Conservation (phyloP, 2,888 invertebrate species). For the Artemia sp. region DNA sequence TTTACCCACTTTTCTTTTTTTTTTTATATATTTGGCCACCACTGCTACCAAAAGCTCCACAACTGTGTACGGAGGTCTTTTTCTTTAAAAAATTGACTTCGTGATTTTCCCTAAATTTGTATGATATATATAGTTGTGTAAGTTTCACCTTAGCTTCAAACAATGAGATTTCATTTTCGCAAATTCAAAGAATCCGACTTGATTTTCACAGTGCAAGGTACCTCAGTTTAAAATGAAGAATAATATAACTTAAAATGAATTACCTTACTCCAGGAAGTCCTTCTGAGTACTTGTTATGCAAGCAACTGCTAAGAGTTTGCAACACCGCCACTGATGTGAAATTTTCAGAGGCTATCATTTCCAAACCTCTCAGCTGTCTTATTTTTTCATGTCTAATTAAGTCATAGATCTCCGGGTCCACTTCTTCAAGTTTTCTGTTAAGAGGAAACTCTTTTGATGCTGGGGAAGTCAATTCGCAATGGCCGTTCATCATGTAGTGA, state of each 20-base stretch:
- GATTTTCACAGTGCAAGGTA: not conserved
- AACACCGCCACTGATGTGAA: slow-evolving; percentile 30
- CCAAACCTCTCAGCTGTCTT: slow-evolving; percentile 37
- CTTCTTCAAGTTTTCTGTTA: slow-evolving; percentile 18
- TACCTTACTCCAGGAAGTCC: slow-evolving; percentile 37
- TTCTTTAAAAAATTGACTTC: too few relatives aligned
- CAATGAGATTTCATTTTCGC: too few relatives aligned
- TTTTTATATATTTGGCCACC: too few relatives aligned
- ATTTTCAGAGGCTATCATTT: slow-evolving; percentile 40
- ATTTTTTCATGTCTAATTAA: slow-evolving; percentile 50
- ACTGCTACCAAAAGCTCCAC: too few relatives aligned
- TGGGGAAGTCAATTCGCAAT: not conserved
- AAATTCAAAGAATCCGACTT: too few relatives aligned
- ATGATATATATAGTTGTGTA: not conserved
- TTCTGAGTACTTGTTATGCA: slow-evolving; percentile 43
- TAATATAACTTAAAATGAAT: not conserved
- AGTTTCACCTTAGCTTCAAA: not conserved
- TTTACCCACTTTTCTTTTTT: too few relatives aligned
- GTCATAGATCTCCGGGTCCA: slow-evolving; percentile 68
- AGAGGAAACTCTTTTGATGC: not conserved
- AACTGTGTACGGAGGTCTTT: too few relatives aligned
- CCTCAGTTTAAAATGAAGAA: not conserved
- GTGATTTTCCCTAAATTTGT: too few relatives aligned
- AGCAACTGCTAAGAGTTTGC: slow-evolving; percentile 36
- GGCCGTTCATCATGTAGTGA: not conserved